Percentiles rank a stretch among this genome's conserved stretches.
Conservation (phyloP, 2,888 invertebrate genomes). For the Endomychus coccineus region DNA sequence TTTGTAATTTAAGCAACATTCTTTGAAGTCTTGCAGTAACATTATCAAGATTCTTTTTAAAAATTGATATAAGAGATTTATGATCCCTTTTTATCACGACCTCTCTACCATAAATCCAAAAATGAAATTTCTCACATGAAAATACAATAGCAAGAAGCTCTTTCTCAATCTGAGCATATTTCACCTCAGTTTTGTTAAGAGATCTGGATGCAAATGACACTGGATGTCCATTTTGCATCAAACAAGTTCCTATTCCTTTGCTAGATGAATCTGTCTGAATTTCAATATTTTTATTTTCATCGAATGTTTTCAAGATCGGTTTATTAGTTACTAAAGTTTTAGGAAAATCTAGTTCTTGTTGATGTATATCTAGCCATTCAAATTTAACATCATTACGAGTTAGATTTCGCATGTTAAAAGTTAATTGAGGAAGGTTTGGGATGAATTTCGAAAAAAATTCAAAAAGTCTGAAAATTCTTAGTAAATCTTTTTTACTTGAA, state of each 20-base stretch:
- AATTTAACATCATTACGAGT: constrained; percentile 17
- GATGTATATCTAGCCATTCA: constrained; percentile 9
- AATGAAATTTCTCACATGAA: constrained; percentile 30
- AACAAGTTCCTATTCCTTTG: constrained; percentile 16
- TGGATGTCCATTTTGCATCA: constrained; percentile 20
- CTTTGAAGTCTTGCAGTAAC: constrained; percentile 25
- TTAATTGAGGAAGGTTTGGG: constrained; percentile 17
- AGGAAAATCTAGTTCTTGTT: constrained; percentile 1
- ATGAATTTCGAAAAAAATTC: constrained; percentile 23
- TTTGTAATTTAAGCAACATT: constrained; percentile 12
- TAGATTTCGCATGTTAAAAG: constrained; percentile 14
- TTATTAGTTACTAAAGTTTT: constrained; percentile 2
- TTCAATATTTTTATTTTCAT: constrained; percentile 11
- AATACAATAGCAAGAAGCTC: constrained; percentile 31
- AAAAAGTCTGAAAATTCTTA: constrained; percentile 18
- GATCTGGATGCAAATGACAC: constrained; percentile 19
- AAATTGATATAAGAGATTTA: constrained; percentile 26
- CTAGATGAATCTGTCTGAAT: constrained; percentile 19
- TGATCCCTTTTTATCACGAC: constrained; percentile 29
- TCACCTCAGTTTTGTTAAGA: constrained; percentile 17
- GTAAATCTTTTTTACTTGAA: constrained; percentile 15
- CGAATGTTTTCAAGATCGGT: constrained; percentile 18
- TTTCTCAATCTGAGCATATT: constrained; percentile 34
- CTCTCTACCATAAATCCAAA: constrained; percentile 30
- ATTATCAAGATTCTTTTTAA: constrained; percentile 21